Percentiles rank a stretch among this genome's conserved stretches.
Evolutionary conservation across 1,140 invertebrate genomes (phyloP).

Genomic region (Propsilocerus akamusi): DNA sequence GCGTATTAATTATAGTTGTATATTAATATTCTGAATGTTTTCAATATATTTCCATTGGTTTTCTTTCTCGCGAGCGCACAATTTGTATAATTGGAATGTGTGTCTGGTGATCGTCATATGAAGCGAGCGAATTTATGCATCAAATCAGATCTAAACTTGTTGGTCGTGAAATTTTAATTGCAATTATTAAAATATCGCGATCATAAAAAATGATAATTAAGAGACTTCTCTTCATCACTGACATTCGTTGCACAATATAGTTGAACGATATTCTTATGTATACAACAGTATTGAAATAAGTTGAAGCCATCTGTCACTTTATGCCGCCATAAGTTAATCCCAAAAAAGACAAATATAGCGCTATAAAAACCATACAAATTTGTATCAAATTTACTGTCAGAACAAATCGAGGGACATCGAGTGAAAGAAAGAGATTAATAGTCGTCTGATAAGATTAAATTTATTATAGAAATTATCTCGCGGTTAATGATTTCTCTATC

Average conservation of each 20-base stretch:
- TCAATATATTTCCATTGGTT: background rate
- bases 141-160: too few relatives aligned
- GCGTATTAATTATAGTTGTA: constrained; percentile 1
- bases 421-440: background rate
- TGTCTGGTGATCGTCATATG: too few relatives aligned
- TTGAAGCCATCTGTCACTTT: background rate
- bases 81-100: background rate
- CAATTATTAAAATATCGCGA: too few relatives aligned
- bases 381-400: background rate
- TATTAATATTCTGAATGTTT: background rate
- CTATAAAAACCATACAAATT: background rate
- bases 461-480: constrained; percentile 3
- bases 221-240: too few relatives aligned
- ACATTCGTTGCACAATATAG: too few relatives aligned
- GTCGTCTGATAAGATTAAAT: constrained; percentile 2
- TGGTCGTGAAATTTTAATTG: too few relatives aligned
- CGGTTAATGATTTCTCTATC: constrained; percentile 3
- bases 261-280: too few relatives aligned
- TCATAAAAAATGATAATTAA: too few relatives aligned
- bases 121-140: too few relatives aligned
- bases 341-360: background rate
- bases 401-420: background rate
- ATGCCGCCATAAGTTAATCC: background rate
- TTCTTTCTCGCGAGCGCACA: too few relatives aligned
- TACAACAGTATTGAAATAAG: too few relatives aligned